Conservation (phyloP, 2,113 vertebrate species). For the Oncorhynchus gorbuscha region DNA sequence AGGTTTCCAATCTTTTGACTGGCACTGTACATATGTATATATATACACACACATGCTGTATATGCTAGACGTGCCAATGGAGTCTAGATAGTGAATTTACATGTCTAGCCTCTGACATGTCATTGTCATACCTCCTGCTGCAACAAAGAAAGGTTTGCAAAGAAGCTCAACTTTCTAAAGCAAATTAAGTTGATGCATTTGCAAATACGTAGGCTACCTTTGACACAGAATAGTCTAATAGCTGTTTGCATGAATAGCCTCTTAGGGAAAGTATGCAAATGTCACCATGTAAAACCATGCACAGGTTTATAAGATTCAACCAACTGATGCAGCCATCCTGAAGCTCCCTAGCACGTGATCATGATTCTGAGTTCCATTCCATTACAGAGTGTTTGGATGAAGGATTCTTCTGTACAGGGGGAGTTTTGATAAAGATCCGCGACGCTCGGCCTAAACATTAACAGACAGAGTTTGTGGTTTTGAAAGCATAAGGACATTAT, state of each 20-base stretch:
- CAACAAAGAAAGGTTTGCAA: neutral
- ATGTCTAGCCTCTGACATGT: neutral
- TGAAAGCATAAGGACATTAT: no score
- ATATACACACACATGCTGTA: neutral
- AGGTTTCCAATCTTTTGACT: neutral
- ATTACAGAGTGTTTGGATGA: neutral
- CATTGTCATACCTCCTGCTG: neutral
- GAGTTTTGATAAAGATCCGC: neutral
- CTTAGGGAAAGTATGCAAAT: neutral
- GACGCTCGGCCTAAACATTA: no score
- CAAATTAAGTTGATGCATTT: neutral
- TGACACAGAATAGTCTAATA: neutral
- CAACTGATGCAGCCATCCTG: neutral
- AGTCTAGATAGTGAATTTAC: neutral
- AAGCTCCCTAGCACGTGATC: no score
- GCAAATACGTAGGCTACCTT: slow-evolving; percentile 4
- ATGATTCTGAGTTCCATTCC: no score
- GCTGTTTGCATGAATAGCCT: slow-evolving; percentile 10
- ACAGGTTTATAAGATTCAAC: neutral
- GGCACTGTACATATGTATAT: neutral
- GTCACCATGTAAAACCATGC: neutral
- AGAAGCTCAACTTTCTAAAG: neutral
- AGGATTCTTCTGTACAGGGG: neutral
- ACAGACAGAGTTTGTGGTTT: no score
- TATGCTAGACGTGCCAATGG: neutral